Evolutionary conservation across 2,113 vertebrate species (phyloP), one percentile per base, ranked within the genome.

Genomic region (Oncorhynchus nerka): DNA sequence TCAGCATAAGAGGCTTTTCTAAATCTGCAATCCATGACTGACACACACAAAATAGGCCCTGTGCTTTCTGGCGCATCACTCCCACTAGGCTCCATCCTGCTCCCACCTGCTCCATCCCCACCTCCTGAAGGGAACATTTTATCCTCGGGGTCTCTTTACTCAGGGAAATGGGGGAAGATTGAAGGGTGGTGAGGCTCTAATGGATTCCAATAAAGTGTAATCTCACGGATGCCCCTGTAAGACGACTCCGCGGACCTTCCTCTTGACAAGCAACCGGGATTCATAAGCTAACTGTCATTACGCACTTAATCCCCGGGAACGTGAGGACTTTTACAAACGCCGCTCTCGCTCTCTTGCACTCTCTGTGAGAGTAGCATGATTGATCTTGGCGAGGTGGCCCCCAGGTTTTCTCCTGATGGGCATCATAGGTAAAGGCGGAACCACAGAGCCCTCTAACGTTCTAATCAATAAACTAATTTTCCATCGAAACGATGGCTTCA

Each of bases 1-100:
- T 30, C 9, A 78, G 76, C 62, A 74, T 90, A 87, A 90, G 77
- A 79, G 78, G 88, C 82, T 91, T 91, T 86, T 76, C 49, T 81
- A 85, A 12, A 45, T 45, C 39, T 45, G 39, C 39, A 89, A 92
- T 80, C 87, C 77, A 73, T 88, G 83, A 90, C 72, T 88, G 83
- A 86, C 79, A 78, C 62, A 68, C 12, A 59, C 65, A 81, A 82
- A 88, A 84, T 59, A 82, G 78, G 64, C 39, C 78, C 69, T 68
- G 34, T 66, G 11, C 77, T 85, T 82, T 84, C 68, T 81, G 48
- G 26, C 66, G 67, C 70, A 80, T 61, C 55, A 71, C 19, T 61
- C 79, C 15, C 39, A 48, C 69, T 67, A 19, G n/a, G 30, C 30
- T 45, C 39, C 39, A 39, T 45, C 77, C 30, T 65, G 39, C 39